Conservation (phyloP, 35 echinoderm and acorn worm species). For the Apostichopus japonicus region DNA sequence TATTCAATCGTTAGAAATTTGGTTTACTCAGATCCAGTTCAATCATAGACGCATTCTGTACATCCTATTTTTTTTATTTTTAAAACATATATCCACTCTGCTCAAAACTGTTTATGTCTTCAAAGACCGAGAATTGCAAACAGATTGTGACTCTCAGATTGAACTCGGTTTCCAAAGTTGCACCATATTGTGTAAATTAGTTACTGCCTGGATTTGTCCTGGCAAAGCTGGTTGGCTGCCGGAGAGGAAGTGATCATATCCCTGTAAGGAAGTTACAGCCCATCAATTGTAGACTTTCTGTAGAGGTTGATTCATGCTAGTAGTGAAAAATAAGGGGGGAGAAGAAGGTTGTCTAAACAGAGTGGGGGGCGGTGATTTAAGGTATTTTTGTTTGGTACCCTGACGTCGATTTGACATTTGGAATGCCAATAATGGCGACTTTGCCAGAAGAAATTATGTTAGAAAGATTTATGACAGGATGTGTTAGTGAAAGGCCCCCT, state of each 20-base stretch:
- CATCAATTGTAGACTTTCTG: background rate
- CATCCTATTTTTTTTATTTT: too few relatives aligned
- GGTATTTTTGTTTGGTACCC: background rate
- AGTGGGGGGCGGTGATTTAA: background rate
- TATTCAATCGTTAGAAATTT: too few relatives aligned
- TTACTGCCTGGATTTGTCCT: background rate
- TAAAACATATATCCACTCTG: too few relatives aligned
- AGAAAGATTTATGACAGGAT: background rate
- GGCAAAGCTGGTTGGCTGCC: background rate
- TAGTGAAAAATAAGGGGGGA: background rate
- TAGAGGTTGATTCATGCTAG: background rate
- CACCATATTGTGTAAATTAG: slow-evolving; percentile 37
- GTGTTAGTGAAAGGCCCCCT: background rate
- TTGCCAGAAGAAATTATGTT: background rate
- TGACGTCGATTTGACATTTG: background rate
- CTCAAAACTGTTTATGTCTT: background rate
- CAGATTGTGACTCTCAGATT: background rate
- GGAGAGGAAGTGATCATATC: slow-evolving; percentile 5
- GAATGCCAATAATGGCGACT: background rate
- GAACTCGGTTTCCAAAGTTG: background rate
- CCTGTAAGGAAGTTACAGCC: slow-evolving; percentile 28
- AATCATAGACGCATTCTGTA: too few relatives aligned
- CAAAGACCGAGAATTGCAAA: background rate
- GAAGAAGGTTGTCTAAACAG: background rate
- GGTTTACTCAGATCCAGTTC: too few relatives aligned